phyloP scores from a whole-genome alignment of 1,140 invertebrate species.

The Plectrocnemia conspersa region DNA sequence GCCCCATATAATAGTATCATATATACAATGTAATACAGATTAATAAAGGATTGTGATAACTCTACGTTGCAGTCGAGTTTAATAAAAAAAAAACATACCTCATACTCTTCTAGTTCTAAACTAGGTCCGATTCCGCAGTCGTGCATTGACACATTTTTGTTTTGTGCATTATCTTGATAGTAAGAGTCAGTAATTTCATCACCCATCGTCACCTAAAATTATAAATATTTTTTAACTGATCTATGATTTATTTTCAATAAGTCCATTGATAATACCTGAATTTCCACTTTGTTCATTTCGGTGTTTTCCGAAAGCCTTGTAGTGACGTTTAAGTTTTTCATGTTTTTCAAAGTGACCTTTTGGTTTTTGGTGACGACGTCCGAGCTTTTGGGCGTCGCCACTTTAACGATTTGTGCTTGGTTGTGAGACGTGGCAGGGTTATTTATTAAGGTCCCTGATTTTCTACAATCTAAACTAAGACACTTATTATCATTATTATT shows the following conservation, averaged over 20 bases:
- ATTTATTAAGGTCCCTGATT: not conserved
- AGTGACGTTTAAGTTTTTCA: constrained; percentile 4
- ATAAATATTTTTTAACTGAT: not conserved
- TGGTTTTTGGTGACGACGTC: constrained; percentile 2
- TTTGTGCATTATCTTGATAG: not conserved
- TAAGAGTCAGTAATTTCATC: constrained; percentile 35
- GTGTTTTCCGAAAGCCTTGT: not conserved
- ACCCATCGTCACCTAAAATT: constrained; percentile 40
- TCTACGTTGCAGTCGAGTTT: too few relatives aligned
- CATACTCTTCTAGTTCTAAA: constrained; percentile 16
- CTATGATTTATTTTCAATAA: constrained; percentile 1
- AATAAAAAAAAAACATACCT: not conserved
- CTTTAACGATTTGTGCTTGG: not conserved
- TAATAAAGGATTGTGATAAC: too few relatives aligned
- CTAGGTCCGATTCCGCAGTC: constrained; percentile 18
- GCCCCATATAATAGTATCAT: too few relatives aligned
- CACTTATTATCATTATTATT: constrained; percentile 22
- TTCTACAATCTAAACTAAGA: constrained; percentile 16
- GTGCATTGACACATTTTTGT: not conserved
- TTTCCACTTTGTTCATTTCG: constrained; percentile 39
- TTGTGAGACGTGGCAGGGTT: not conserved
- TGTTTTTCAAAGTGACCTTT: constrained; percentile 8
- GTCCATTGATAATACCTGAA: constrained; percentile 40
- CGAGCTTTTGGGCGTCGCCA: constrained; percentile 1
- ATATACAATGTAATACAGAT: too few relatives aligned